These are phyloP conservation scores for Andrena bicolor DNA, from an alignment of 2,888 invertebrate genomes.

Conservation along the genomic window DNA sequence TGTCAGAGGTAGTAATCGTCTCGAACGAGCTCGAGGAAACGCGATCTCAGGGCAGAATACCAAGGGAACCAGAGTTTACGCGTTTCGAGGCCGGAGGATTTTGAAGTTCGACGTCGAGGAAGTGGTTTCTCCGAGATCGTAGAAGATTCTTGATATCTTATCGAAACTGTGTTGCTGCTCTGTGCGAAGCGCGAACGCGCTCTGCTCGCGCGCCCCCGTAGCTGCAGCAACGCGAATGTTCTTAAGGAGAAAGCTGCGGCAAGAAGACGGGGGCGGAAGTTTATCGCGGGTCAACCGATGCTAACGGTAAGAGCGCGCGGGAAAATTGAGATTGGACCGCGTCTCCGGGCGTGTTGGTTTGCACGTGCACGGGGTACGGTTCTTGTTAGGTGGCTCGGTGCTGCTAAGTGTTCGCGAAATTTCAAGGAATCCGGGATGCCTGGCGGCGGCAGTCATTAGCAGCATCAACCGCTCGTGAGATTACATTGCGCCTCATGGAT, in stretches of 20 bases:
- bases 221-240: conserved; percentile 13
- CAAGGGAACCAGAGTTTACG: conserved; percentile 15
- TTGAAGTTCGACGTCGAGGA: not conserved
- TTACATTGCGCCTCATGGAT: conserved; percentile 51
- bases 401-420: conserved; percentile 54
- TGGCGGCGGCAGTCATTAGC: conserved; percentile 52
- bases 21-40: conserved; percentile 1
- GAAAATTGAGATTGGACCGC: conserved; percentile 53
- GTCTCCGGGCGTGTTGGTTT: conserved; percentile 18
- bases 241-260: conserved; percentile 20
- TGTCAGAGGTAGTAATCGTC: conserved; percentile 23
- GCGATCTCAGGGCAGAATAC: conserved; percentile 30
- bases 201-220: conserved; percentile 3
- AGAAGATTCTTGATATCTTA: not conserved
- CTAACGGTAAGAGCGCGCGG: conserved; percentile 27
- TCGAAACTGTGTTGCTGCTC: not conserved
- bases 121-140: not conserved
- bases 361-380: conserved; percentile 14
- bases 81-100: not conserved
- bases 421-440: conserved; percentile 62
- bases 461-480: conserved; percentile 61
- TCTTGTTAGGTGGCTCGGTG: conserved; percentile 44
- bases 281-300: conserved; percentile 52
- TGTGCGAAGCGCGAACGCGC: not conserved
- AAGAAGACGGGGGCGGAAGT: conserved; percentile 24